Evolutionary conservation across 35 echinoderm and acorn worm species (phyloP), one percentile per base, ranked within the genome.

Genomic region (Anneissia japonica): DNA sequence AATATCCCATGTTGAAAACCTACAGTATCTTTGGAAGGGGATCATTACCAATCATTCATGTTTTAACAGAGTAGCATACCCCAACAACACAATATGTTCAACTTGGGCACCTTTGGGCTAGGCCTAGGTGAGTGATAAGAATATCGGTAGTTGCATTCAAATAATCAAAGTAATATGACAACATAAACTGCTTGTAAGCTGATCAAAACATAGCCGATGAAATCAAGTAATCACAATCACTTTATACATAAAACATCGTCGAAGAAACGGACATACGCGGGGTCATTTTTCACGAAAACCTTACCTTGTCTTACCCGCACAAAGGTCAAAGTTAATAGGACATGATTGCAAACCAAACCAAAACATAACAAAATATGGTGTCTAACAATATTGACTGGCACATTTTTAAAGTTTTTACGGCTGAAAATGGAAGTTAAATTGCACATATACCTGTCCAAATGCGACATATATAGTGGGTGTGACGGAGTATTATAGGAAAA

Each of bases 281-380:
- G 51, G 51, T 64, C 51, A 64, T 64, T 64, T 64, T 64, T 64
- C 51, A 64, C 51, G 26, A 64, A 64, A 64, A 64, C 51, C 51
- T 64, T 64, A 64, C 51, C 51, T 64, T 12, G 6, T n/a, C 5
- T 26, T 64, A 64, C 51, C 51, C 51, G 51, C 51, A 64, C 51
- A 64, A 64, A 64, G 51, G 51, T 64, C 51, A 64, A 64, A 64
- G 51, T 64, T 64, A 64, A 64, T 64, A 64, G 51, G 51, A 64
- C 51, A 64, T 64, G 51, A 64, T 64, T 64, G 51, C 26, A 64
- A 64, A 64, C 51, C 21, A 64, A 64, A 64, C 51, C 51, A 64
- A 64, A 64, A 64, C 51, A 64, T 64, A 64, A 64, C 51, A 64
- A 64, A 64, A 64, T 64, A 6, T 23, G 51, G 51, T 64, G 51